phyloP scores from a whole-genome alignment of 2,888 invertebrate genomes.

The Schrankia costaestrigalis region DNA sequence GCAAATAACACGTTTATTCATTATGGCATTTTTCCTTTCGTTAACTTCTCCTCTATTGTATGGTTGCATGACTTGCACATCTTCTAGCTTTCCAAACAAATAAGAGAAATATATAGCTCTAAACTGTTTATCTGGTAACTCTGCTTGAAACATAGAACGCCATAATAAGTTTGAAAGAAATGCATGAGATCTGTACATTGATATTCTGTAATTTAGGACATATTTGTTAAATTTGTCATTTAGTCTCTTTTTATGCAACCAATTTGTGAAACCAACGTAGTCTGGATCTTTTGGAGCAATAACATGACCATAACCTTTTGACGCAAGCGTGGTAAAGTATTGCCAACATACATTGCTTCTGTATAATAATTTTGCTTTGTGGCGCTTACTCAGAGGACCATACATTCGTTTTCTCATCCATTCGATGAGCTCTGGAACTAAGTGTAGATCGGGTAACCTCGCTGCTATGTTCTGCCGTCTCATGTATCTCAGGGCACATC shows the following conservation, averaged over 20 bases:
- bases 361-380: constrained; percentile 39
- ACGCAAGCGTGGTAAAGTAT: constrained; percentile 40
- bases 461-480: constrained; percentile 57
- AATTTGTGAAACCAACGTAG: constrained; percentile 45
- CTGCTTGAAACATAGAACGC: constrained; percentile 64
- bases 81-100: constrained; percentile 45
- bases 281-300: constrained; percentile 37
- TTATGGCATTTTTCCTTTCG: constrained; percentile 38
- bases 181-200: constrained; percentile 53
- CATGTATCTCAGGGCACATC: constrained; percentile 56
- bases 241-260: constrained; percentile 53
- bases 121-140: constrained; percentile 66
- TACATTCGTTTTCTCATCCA: constrained; percentile 67
- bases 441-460: constrained; percentile 59
- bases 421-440: constrained; percentile 61
- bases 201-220: constrained; percentile 42
- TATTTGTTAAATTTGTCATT: constrained; percentile 51
- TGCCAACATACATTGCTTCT: constrained; percentile 53
- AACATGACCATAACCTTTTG: constrained; percentile 48
- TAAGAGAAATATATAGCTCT: constrained; percentile 70
- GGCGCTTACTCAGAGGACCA: constrained; percentile 41
- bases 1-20: constrained; percentile 50
- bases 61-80: constrained; percentile 57
- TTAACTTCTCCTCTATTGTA: constrained; percentile 44
- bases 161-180: constrained; percentile 57